Evolutionary conservation across 1,140 invertebrate genomes (phyloP).

Genomic region (Hylyphantes graminicola): DNA sequence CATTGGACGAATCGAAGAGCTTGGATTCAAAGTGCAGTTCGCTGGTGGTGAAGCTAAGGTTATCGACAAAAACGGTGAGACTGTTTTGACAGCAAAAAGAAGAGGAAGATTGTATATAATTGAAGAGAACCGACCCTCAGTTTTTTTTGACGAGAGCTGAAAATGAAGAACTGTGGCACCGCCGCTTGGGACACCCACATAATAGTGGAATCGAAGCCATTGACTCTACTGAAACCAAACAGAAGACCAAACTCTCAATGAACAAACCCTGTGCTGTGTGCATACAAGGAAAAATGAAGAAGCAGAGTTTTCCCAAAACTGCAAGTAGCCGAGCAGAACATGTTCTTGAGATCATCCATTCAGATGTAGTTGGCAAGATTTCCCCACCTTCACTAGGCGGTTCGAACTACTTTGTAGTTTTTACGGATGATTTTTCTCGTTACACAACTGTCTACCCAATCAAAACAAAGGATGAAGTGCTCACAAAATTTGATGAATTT

Average conservation of each 20-base stretch:
- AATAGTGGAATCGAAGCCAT: neutral
- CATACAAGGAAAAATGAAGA: conserved; percentile 20
- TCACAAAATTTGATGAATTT: conserved; percentile 2
- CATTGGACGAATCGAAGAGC: conserved; percentile 31
- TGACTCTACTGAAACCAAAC: neutral
- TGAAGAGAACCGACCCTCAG: no score
- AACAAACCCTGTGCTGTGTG: neutral
- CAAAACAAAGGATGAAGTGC: neutral
- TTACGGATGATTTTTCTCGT: conserved; percentile 14
- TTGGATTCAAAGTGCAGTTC: conserved; percentile 1
- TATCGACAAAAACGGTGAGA: no score
- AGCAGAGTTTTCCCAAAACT: neutral
- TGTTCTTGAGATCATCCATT: conserved; percentile 6
- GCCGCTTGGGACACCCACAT: neutral
- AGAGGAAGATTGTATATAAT: no score
- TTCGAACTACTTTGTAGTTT: conserved; percentile 3
- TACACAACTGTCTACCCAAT: conserved; percentile 9
- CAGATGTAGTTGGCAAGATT: conserved; percentile 18
- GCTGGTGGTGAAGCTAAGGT: neutral
- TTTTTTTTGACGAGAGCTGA: no score
- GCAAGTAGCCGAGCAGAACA: neutral
- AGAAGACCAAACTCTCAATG: neutral
- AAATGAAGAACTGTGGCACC: conserved; percentile 17
- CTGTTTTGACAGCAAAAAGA: no score
- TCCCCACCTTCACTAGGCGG: conserved; percentile 13